Evolutionary conservation across 2,797 vertebrate species (phyloP).

Genomic region (Taenioides sp.): DNA sequence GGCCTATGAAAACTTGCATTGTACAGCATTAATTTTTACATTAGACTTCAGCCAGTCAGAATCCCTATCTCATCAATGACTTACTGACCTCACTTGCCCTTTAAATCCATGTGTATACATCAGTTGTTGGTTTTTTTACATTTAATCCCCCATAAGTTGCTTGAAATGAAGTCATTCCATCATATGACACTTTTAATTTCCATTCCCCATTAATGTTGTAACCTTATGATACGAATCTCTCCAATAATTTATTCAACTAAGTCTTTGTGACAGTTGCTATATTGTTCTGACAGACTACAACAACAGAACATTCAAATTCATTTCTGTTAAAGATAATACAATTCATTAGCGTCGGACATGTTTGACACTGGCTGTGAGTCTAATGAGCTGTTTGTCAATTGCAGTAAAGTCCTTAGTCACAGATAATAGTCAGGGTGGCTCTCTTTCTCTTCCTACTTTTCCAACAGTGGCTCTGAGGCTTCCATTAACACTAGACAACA

Average conservation of each 20-base stretch:
- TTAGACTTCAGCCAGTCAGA: background rate
- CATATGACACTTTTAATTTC: constrained; percentile 44
- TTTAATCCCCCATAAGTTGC: constrained; percentile 25
- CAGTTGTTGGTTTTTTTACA: constrained; percentile 8
- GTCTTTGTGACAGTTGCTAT: constrained; percentile 45
- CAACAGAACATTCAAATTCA: constrained; percentile 56
- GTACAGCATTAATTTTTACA: background rate
- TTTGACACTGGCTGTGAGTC: constrained; percentile 35
- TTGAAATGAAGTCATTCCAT: constrained; percentile 44
- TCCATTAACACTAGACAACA: constrained; percentile 33
- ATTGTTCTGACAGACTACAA: constrained; percentile 50
- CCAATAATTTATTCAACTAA: constrained; percentile 27
- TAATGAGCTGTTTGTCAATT: constrained; percentile 54
- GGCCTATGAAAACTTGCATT: background rate
- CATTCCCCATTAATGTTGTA: constrained; percentile 46
- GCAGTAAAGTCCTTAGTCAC: constrained; percentile 40
- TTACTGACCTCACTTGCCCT: constrained; percentile 1
- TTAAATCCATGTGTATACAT: background rate
- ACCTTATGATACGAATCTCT: constrained; percentile 50
- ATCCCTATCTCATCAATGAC: background rate
- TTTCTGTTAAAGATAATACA: constrained; percentile 49
- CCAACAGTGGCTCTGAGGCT: constrained; percentile 41
- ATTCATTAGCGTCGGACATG: constrained; percentile 49
- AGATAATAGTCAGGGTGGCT: constrained; percentile 26
- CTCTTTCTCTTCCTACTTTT: constrained; percentile 8